Evolutionary conservation across 37 sponge, comb jelly and placozoan genomes (phyloP).

Genomic region (Agelas oroides): DNA sequence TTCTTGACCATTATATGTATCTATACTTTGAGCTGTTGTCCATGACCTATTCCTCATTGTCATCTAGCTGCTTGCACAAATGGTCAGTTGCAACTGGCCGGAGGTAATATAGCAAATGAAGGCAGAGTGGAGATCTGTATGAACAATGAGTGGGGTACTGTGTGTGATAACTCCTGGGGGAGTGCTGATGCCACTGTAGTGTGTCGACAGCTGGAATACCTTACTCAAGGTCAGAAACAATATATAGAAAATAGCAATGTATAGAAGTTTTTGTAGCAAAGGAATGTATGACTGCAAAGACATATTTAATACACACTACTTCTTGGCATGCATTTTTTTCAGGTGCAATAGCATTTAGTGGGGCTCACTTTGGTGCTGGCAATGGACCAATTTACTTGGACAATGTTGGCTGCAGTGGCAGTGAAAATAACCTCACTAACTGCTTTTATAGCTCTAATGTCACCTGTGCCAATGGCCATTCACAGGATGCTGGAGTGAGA

Average conservation of each 20-base stretch:
- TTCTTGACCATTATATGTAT: too few relatives aligned
- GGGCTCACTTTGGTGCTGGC: too few relatives aligned
- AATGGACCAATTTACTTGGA: neutral
- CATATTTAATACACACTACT: too few relatives aligned
- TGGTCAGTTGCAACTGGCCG: neutral
- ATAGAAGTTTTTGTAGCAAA: too few relatives aligned
- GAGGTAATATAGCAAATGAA: conserved; percentile 1
- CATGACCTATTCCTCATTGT: too few relatives aligned
- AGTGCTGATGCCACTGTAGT: conserved; percentile 3
- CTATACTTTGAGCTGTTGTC: too few relatives aligned
- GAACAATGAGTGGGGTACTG: neutral
- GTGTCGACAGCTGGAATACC: neutral
- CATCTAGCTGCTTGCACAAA: neutral
- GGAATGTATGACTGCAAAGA: too few relatives aligned
- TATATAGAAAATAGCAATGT: too few relatives aligned
- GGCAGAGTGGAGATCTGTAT: conserved; percentile 5
- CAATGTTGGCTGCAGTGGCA: neutral
- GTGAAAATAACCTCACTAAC: conserved; percentile 1
- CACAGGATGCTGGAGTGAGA: conserved; percentile 32
- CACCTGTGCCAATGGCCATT: neutral
- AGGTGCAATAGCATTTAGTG: too few relatives aligned
- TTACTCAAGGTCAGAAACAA: too few relatives aligned
- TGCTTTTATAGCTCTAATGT: neutral
- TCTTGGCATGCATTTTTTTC: too few relatives aligned
- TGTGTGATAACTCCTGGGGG: neutral